These are phyloP conservation scores for Saccostrea cuccullata DNA, from an alignment of 1,140 invertebrate genomes.

Conservation along the genomic window DNA sequence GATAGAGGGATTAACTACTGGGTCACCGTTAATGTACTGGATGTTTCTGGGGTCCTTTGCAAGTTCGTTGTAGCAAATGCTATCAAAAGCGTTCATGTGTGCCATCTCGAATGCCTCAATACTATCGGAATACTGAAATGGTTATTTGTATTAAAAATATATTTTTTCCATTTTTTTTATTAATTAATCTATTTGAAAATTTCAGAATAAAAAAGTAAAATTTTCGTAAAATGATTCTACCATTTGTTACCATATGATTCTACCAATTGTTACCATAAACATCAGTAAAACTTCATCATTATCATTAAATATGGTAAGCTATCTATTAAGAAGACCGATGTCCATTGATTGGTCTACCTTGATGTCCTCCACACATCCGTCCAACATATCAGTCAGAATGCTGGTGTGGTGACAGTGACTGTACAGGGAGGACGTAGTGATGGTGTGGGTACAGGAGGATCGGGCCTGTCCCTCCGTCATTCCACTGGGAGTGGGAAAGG, in stretches of 20 bases:
- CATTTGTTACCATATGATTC: no score
- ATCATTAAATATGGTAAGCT: no score
- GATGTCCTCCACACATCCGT: conserved; percentile 57
- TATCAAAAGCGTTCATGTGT: conserved; percentile 56
- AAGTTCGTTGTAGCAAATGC: conserved; percentile 54
- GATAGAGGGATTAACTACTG: conserved; percentile 33
- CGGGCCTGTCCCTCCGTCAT: conserved; percentile 41
- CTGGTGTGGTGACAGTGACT: conserved; percentile 12
- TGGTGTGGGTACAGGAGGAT: not conserved
- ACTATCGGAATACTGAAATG: conserved; percentile 49
- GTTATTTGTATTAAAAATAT: no score
- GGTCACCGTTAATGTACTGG: conserved; percentile 17
- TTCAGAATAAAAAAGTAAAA: no score
- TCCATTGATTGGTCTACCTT: conserved; percentile 45
- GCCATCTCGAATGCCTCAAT: conserved; percentile 44
- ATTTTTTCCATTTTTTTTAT: no score
- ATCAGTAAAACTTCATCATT: no score
- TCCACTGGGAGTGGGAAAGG: conserved; percentile 45
- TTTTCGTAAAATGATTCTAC: no score
- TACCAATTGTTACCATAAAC: no score
- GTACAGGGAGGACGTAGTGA: conserved; percentile 14
- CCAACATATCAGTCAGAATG: not conserved
- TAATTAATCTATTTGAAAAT: no score
- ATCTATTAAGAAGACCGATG: no score
- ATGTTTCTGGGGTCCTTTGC: conserved; percentile 52